Evolutionary conservation across 1,140 invertebrate genomes (phyloP), one percentile per base, ranked within the genome.

Genomic region (Riptortus pedestris): DNA sequence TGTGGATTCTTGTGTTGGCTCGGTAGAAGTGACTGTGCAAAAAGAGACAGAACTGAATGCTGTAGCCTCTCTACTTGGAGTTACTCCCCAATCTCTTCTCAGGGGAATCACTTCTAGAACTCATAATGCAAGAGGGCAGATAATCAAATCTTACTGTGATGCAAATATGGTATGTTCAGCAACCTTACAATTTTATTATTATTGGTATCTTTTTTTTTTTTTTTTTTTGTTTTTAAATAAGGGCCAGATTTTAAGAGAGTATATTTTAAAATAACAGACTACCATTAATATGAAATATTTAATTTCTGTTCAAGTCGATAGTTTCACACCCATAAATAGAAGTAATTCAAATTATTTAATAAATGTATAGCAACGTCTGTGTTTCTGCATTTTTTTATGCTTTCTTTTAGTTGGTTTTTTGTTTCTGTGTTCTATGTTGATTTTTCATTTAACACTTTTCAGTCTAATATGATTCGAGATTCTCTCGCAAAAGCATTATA

Each of bases 401-500:
- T 51, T 14, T 55, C 16, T 51, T 33, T 64, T 60, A 63, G n/a
- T 2, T 28, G 16, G 12, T 33, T 3, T 45, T 26, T 5, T 11
- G 26, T 27, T 61, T n/a, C n/a, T n/a, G n/a, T n/a, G n/a, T n/a
- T n/a, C n/a, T n/a, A n/a, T n/a, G n/a, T n/a, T n/a, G n/a, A n/a
- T n/a, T n/a, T n/a, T n/a, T n/a, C n/a, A n/a, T n/a, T n/a, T n/a
- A n/a, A n/a, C n/a, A n/a, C n/a, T n/a, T 67, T 72, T 48, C 72
- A 85, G 83, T 87, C 89, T 11, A 89, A 90, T 69, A 84, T 86
- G 78, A 92, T 88, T 11, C 78, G 91, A 68, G 91, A 96, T 76
- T 87, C 89, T 52, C 76, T 96, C 47, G 91, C 92, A 1, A 95
- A 95, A 78, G 92, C 93, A 11, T 76, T 96, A 12, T 96, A 96